These are phyloP conservation scores for Apus apus DNA, from an alignment of 2,113 vertebrate species.

Conservation along the genomic window DNA sequence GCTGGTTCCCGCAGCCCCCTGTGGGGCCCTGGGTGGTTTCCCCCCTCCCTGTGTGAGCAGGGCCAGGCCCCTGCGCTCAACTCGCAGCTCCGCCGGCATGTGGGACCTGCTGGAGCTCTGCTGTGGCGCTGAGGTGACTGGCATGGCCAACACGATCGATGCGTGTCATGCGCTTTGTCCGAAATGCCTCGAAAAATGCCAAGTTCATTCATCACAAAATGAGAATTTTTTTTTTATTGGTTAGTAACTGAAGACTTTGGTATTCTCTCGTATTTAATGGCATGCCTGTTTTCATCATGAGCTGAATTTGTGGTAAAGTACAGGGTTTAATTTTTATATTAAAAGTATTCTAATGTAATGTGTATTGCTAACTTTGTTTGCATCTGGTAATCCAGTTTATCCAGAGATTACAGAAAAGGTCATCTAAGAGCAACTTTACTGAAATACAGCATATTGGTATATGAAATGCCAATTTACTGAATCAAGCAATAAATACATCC, in stretches of 20 bases:
- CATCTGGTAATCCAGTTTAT: background rate
- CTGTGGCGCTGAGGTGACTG: background rate
- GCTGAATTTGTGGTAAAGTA: background rate
- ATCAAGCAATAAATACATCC: background rate
- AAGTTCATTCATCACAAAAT: background rate
- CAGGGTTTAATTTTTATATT: background rate
- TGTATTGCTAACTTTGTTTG: background rate
- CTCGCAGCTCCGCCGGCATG: fast-evolving
- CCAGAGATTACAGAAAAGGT: background rate
- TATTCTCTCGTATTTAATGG: background rate
- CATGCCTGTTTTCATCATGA: background rate
- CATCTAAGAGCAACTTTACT: background rate
- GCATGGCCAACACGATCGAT: fast-evolving
- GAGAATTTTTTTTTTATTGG: background rate
- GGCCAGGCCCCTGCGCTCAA: too few species aligned
- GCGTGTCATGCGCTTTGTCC: background rate
- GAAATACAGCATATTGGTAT: background rate
- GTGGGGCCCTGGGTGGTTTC: too few species aligned
- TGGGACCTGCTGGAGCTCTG: background rate
- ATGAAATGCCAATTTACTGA: background rate
- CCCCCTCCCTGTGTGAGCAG: too few species aligned
- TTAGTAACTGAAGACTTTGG: background rate
- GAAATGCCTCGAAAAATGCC: background rate
- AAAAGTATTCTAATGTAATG: background rate
- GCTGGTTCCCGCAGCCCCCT: too few species aligned